Evolutionary conservation across 2,888 invertebrate species (phyloP).

Genomic region (Dryocosmus kuriphilus): DNA sequence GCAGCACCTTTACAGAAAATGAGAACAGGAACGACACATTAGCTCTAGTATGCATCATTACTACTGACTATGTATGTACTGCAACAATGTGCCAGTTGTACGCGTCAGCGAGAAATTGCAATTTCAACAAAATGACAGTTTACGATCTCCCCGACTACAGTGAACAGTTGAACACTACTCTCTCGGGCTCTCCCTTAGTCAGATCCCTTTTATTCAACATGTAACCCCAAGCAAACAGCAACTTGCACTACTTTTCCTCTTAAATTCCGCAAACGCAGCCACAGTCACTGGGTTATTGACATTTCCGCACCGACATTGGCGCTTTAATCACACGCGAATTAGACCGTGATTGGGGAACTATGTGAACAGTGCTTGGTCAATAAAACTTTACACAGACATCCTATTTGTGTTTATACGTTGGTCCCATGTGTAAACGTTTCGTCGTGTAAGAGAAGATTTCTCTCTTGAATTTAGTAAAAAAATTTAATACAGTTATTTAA

Average conservation of each 20-base stretch:
- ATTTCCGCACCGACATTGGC: conserved; percentile 12
- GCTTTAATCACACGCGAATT: conserved; percentile 34
- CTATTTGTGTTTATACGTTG: conserved; percentile 19
- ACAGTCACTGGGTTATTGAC: conserved; percentile 31
- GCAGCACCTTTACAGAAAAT: conserved; percentile 79
- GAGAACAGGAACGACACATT: conserved; percentile 57
- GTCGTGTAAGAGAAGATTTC: background rate
- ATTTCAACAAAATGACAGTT: conserved; percentile 71
- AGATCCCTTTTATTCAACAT: conserved; percentile 17
- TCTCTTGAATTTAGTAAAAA: background rate
- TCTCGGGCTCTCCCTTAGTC: background rate
- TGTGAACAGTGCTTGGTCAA: conserved; percentile 19
- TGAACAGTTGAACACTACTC: no score
- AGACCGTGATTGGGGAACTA: conserved; percentile 20
- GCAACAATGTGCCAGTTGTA: conserved; percentile 45
- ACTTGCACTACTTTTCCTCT: conserved; percentile 32
- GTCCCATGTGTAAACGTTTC: background rate
- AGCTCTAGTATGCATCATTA: conserved; percentile 69
- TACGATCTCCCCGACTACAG: background rate
- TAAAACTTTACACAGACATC: conserved; percentile 22
- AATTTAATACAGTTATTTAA: no score
- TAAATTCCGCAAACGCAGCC: conserved; percentile 28
- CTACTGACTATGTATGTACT: conserved; percentile 47
- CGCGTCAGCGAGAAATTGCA: conserved; percentile 72
- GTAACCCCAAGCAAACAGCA: conserved; percentile 22